Conservation (phyloP, 2,113 vertebrate genomes). For the Hippoglossus stenolepis region DNA sequence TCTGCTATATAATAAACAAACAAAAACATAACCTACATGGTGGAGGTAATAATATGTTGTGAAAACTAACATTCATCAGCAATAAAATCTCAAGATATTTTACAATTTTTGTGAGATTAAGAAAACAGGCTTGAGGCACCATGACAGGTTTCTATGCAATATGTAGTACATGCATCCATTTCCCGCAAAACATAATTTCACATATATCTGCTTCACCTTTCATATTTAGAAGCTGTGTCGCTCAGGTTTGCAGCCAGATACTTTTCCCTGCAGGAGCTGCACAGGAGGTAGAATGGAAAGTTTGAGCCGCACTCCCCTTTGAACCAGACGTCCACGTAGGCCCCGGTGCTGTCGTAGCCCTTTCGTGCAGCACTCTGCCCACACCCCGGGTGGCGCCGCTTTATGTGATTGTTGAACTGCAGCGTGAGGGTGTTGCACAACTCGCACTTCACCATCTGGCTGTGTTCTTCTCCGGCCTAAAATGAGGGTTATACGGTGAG, state of each 20-base stretch:
- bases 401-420: slow-evolving; percentile 86
- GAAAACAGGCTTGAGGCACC: too few species aligned
- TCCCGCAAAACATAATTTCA: neutral
- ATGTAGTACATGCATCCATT: neutral
- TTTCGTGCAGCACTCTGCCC: slow-evolving; percentile 84
- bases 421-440: slow-evolving; percentile 85
- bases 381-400: slow-evolving; percentile 84
- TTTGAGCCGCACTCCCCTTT: slow-evolving; percentile 87
- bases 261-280: slow-evolving; percentile 82
- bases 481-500: neutral
- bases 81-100: too few species aligned
- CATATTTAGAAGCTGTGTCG: slow-evolving; percentile 69
- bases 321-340: slow-evolving; percentile 87
- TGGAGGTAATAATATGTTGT: too few species aligned
- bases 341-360: slow-evolving; percentile 86
- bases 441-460: slow-evolving; percentile 86
- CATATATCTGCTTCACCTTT: slow-evolving; percentile 65
- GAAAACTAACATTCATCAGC: too few species aligned
- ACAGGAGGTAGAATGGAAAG: slow-evolving; percentile 86
- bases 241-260: slow-evolving; percentile 79
- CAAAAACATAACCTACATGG: too few species aligned
- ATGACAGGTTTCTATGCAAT: neutral
- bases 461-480: slow-evolving; percentile 81
- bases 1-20: too few species aligned
- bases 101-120: too few species aligned